Evolutionary conservation across 2,888 invertebrate species (phyloP), one percentile per base, ranked within the genome.

Genomic region (Eumacrocentrus americanus): DNA sequence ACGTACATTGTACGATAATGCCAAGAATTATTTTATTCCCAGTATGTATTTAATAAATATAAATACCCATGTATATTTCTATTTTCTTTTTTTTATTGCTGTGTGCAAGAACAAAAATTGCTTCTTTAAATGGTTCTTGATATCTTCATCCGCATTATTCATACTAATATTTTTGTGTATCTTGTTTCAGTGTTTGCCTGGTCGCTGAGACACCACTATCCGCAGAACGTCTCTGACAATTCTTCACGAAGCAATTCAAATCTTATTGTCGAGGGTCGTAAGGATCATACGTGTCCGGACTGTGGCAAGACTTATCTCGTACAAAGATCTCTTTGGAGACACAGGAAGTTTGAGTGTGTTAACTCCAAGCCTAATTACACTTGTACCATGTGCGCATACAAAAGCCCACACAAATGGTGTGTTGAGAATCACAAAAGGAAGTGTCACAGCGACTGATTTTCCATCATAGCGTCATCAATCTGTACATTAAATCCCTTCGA

Each of bases 341-440:
- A 79, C 61, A 72, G 70, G 46, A 79, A 78, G 40, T 78, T 72
- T 63, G 79, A 79, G 54, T 79, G 79, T 61, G 66, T 79, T 57
- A 77, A 79, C 57, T 69, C 79, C 1, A 68, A 66, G 42, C 79
- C 79, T 0, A 77, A 70, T 18, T 63, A 72, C 38, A 59, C 66
- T 11, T 79, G 79, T 62, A 70, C 74, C 5, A 58, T 67, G 0
- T 79, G 79, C 35, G 57, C 70, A 1, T 79, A 76, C 57, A 71
- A 69, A 57, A 79, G 70, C 25, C 78, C 79, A 1, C 76, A 79
- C 64, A 77, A 70, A 16, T 79, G 79, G 79, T 75, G 78, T 48
- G 69, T 79, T 11, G 71, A 75, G 12, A 77, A 72, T 48, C 79
- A 79, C 52, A 75, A 69, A 56, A 75, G 67, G 51, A 75, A 68